Evolutionary conservation across 2,888 invertebrate genomes (phyloP).

Genomic region (Amblyjoppa fuscipennis): DNA sequence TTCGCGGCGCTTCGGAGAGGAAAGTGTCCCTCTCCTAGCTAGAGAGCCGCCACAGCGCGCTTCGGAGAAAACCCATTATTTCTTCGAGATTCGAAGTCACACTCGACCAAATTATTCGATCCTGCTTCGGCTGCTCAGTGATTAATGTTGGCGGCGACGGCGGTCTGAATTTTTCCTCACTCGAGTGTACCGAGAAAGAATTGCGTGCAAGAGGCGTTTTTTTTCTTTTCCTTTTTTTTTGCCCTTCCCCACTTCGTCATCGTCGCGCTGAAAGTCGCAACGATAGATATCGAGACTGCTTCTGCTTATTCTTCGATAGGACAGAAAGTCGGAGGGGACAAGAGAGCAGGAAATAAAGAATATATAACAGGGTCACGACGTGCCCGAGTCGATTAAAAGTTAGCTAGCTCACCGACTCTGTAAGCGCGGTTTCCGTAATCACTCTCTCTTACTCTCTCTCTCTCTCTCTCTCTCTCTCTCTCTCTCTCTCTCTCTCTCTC

Average conservation of each 20-base stretch:
- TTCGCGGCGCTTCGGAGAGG: slow-evolving; percentile 45
- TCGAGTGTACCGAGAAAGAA: slow-evolving; percentile 47
- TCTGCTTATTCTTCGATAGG: slow-evolving; percentile 41
- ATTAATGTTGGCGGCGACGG: slow-evolving; percentile 66
- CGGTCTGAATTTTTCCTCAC: slow-evolving; percentile 50
- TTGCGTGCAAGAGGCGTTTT: slow-evolving; percentile 41
- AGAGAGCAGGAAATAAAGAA: slow-evolving; percentile 51
- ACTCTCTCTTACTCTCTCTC: slow-evolving; percentile 11
- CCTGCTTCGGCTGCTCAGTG: slow-evolving; percentile 64
- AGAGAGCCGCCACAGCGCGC: not conserved
- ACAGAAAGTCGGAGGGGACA: slow-evolving; percentile 8
- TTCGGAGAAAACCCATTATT: slow-evolving; percentile 67
- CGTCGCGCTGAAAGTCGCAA: slow-evolving; percentile 23
- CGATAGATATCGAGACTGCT: slow-evolving; percentile 44
- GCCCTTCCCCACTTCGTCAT: not conserved
- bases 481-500: not conserved
- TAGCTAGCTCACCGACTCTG: slow-evolving; percentile 41
- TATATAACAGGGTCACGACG: slow-evolving; percentile 50
- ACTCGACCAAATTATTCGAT: slow-evolving; percentile 70
- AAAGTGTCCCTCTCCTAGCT: slow-evolving; percentile 6
- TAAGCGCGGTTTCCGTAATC: slow-evolving; percentile 42
- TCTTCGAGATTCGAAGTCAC: slow-evolving; percentile 68
- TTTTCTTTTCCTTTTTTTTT: slow-evolving; percentile 14
- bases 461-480: not conserved
- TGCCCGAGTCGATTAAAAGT: slow-evolving; percentile 63